These are phyloP conservation scores for Venustaconcha ellipsiformis DNA, from an alignment of 1,140 invertebrate species.

Conservation along the genomic window DNA sequence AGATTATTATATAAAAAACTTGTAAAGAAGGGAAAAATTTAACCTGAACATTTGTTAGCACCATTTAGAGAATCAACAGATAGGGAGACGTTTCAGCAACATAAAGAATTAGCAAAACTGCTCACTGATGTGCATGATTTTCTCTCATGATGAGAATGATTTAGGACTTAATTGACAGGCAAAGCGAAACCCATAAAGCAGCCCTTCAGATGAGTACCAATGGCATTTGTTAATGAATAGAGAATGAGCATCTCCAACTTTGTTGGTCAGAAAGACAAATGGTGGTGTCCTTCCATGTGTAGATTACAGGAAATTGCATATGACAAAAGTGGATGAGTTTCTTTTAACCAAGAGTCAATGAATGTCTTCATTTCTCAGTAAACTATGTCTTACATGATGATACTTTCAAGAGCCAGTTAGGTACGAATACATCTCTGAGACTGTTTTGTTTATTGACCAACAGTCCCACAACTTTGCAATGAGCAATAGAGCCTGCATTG, in stretches of 20 bases:
- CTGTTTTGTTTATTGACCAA: too few species aligned
- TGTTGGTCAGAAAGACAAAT: constrained; percentile 71
- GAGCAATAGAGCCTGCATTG: constrained; percentile 31
- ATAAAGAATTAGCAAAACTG: constrained; percentile 3
- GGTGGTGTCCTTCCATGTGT: constrained; percentile 66
- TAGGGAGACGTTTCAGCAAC: neutral
- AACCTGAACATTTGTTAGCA: neutral
- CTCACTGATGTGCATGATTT: neutral
- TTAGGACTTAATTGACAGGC: constrained; percentile 13
- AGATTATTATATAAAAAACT: too few species aligned
- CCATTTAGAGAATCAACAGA: neutral
- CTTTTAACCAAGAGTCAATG: constrained; percentile 6
- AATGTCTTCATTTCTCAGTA: constrained; percentile 10
- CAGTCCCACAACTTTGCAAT: neutral
- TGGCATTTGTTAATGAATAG: constrained; percentile 21
- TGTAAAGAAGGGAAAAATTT: neutral
- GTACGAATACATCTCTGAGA: constrained; percentile 28
- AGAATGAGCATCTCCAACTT: constrained; percentile 41
- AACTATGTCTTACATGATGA: neutral
- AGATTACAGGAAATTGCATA: constrained; percentile 67
- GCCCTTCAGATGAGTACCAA: constrained; percentile 31
- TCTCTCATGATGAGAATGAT: too few species aligned
- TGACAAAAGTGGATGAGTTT: constrained; percentile 40
- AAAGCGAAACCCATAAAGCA: constrained; percentile 31
- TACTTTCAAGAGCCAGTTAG: constrained; percentile 8